Evolutionary conservation across 2,113 vertebrate species (phyloP), one percentile per base, ranked within the genome.

Genomic region (Speoplatyrhinus poulsoni): DNA sequence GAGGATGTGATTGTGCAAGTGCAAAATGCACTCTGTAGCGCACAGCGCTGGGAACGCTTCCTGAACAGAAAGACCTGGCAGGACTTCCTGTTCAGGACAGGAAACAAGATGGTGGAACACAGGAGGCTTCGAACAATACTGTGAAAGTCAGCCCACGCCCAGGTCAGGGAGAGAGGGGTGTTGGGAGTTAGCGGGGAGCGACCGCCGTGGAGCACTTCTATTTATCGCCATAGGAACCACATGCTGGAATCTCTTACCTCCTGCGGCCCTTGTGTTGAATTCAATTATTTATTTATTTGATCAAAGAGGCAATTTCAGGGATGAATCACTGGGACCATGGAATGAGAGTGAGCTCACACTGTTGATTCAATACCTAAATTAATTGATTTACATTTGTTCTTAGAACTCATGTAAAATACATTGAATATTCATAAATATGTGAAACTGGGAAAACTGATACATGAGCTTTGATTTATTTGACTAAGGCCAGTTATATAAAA

Each of bases 71-170:
- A 26, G 26, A 26, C 26, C 26, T 73, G 65, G 75, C 85, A 86
- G 88, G 85, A 90, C 83, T 92, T 92, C 89, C 90, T 89, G 80
- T 76, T 62, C 76, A 74, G 81, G 49, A 83, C 76, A 85, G 86
- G 88, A 91, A 91, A 86, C 85, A 90, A 90, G 74, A 92, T 90
- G 87, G 86, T 62, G 46, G 73, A 58, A 67, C 60, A 82, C 63
- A 72, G 82, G 60, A 82, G 82, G 66, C 60, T 61, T 70, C 84
- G 81, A 92, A 92, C 90, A 92, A 92, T 92, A 82, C 87, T 92
- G 90, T 90, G 90, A 91, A 90, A 91, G 70, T 84, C 79, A 60
- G 89, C 80, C 87, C 76, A 81, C 89, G 82, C 89, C 90, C 90
- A 90, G 86, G 86, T 90, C 83, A 88, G 74, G 52, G 76, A 76